Evolutionary conservation across 2,797 vertebrate genomes (phyloP), one percentile per base, ranked within the genome.

Genomic region (Cryptoblepharus egeriae): DNA sequence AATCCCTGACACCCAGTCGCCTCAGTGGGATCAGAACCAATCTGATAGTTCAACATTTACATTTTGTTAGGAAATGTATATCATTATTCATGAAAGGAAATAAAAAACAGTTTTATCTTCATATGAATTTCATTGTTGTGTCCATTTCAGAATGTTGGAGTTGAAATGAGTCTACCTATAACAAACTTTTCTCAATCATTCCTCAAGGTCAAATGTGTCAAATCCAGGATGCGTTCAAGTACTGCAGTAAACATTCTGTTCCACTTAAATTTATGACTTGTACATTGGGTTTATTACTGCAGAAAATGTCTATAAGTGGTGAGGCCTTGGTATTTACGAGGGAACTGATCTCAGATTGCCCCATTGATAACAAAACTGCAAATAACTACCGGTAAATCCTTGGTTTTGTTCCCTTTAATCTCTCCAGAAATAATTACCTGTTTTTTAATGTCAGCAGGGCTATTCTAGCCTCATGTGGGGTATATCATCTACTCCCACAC

Each of bases 11-110:
- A 49, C 68, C 75, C 75, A 58, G 28, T 58, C 58, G 75, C 76
- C 75, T 73, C 70, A 37, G 26, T 35, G 60, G 76, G 68, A 58
- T 71, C 45, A 58, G n/a, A 74, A 24, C 13, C n/a, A 16, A n/a
- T n/a, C 35, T 37, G 30, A 67, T 16, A 9, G 52, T 79, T 67
- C 61, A 45, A 20, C n/a, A 45, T 86, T 75, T 75, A 75, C 52
- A 24, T 78, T 90, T 80, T 91, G 77, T 81, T 86, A 61, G 86
- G 82, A 81, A 81, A 84, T 84, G 61, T 58, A 80, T 69, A 18
- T 70, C 74, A 76, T 92, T 89, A 91, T 89, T 90, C 67, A 26
- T 76, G 80, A 91, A 82, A 86, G 22, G 83, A 30, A 73, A 79
- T 75, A n/a, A 63, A 82, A 71, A 39, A 77, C 42, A 79, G 45